Evolutionary conservation across 2,113 vertebrate genomes (phyloP).

Genomic region (Girardinichthys multiradiatus): DNA sequence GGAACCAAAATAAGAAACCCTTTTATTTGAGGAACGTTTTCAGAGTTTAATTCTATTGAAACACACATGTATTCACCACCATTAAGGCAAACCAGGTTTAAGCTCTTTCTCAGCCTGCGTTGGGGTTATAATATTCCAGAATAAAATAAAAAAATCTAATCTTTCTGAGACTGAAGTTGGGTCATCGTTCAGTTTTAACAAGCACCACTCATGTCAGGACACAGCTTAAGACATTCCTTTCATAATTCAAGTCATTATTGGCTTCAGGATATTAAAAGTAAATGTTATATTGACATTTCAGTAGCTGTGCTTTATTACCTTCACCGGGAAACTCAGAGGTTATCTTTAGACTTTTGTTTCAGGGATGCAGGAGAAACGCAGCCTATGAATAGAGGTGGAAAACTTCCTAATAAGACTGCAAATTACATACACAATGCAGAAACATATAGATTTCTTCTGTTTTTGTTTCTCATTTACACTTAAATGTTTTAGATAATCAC

Average conservation of each 20-base stretch:
- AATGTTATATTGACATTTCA: conserved; percentile 68
- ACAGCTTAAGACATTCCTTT: conserved; percentile 28
- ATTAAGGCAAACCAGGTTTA: no score
- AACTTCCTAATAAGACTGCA: not conserved
- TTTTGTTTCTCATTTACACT: not conserved
- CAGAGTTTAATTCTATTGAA: not conserved
- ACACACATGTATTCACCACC: no score
- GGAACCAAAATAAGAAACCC: not conserved
- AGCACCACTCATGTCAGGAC: conserved; percentile 22
- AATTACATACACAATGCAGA: not conserved
- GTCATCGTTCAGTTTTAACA: not conserved
- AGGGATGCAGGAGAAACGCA: not conserved
- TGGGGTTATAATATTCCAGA: conserved; percentile 1
- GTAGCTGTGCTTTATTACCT: conserved; percentile 59
- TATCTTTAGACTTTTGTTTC: conserved; percentile 9
- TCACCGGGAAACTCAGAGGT: not conserved
- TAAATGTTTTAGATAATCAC: no score
- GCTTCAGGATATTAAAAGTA: conserved; percentile 65
- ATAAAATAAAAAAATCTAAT: not conserved
- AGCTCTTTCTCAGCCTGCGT: not conserved
- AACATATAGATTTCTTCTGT: not conserved
- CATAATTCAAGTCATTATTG: conserved; percentile 55
- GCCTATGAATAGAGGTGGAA: not conserved
- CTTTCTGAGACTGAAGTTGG: not conserved
- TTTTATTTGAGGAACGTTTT: not conserved